Base-by-base conservation (phyloP, 1,140 invertebrate genomes). In the Diabrotica virgifera region DNA sequence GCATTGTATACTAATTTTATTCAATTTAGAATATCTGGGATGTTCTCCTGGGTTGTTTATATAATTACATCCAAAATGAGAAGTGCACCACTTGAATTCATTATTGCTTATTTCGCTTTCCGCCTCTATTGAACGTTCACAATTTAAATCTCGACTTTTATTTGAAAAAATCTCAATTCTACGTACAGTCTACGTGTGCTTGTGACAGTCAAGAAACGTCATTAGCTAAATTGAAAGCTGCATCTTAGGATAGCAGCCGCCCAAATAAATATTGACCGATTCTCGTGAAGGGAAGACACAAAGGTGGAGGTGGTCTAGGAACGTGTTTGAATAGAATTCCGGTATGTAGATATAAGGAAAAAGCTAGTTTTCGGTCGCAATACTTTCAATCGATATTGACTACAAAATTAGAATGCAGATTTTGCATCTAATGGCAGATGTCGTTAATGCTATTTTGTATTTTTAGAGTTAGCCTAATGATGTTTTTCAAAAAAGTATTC, bases 151-250 rank as follows among this genome's bases (percentile, higher is more conserved):
- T 24, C 24, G 24, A 24, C 24, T 24, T 24, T 24, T 24, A 24
- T 24, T 24, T 24, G 24, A 24, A 24, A 59, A 40, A 40, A 59
- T 59, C 57, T 36, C 57, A 40, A 36, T 59, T 59, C 11, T n/a
- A 9, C 5, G 36, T 59, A 38, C 57, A 59, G 57, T 37, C n/a
- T 13, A 75, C 73, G 74, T 75, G 74, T 76, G 76, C 73, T 74
- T 70, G 75, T 76, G 75, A 78, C 76, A 77, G 74, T 74, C 75
- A 74, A 76, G 75, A 75, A 76, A 78, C 75, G 73, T 78, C 76
- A 78, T 78, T 78, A 78, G 76, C 74, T 72, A 78, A 78, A 78
- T 78, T 78, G 76, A 78, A 77, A 77, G 76, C 74, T 74, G 73
- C 75, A 78, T 78, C 72, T 76, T 76, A 74, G 66, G 63, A 67